A percentile compares a stretch with the other conserved stretches of the same genome.
Conservation (phyloP, 2,113 vertebrate species). For the Siniperca knerii region DNA sequence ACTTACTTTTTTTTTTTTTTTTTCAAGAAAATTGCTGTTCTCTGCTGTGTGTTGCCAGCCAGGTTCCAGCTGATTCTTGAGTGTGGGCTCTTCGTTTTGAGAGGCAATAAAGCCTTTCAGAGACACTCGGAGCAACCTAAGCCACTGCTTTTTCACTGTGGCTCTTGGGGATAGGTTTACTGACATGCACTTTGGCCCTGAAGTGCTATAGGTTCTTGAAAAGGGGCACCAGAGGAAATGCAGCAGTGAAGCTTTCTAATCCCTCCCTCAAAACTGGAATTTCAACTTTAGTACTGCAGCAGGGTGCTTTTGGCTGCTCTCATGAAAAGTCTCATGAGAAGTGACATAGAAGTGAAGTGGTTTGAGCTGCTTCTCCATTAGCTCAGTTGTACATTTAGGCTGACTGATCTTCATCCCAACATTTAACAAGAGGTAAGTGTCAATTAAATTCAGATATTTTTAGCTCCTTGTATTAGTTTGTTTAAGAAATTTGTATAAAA, state of each 20-base stretch:
- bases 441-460: neutral
- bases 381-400: conserved; percentile 18
- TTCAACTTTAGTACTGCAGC: conserved; percentile 39
- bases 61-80: conserved; percentile 61
- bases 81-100: conserved; percentile 62
- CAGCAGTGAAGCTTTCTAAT: conserved; percentile 48
- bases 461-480: neutral
- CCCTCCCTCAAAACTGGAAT: conserved; percentile 71
- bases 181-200: conserved; percentile 51
- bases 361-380: conserved; percentile 17
- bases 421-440: conserved; percentile 50
- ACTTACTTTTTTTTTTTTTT: conserved; percentile 64
- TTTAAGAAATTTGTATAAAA: neutral
- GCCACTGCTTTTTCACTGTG: conserved; percentile 50
- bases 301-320: conserved; percentile 44
- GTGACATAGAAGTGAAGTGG: conserved; percentile 13
- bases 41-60: conserved; percentile 50
- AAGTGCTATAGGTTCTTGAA: conserved; percentile 61
- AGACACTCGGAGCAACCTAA: conserved; percentile 56
- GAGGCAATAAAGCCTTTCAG: conserved; percentile 65
- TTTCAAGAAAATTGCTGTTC: conserved; percentile 44
- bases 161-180: conserved; percentile 75
- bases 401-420: conserved; percentile 1
- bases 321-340: conserved; percentile 42
- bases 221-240: conserved; percentile 45